Base-by-base conservation (phyloP, 2,888 invertebrate genomes). In the Cordilura impudica region DNA sequence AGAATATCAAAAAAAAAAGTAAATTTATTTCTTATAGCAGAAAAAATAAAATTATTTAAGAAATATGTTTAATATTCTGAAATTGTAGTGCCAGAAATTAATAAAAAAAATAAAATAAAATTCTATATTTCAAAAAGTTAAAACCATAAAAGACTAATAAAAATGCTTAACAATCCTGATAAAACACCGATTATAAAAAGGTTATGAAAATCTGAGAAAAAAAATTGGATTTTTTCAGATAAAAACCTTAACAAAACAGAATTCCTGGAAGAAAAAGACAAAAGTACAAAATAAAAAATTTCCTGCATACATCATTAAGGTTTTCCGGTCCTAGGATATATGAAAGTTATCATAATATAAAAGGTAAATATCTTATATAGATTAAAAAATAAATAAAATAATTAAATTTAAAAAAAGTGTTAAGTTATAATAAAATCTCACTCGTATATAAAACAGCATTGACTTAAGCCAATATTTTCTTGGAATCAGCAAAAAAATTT, bases 91-190 rank as follows among this genome's bases (percentile, higher is more conserved):
- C 12, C 26, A 18, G 7, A 53, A 39, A 54, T 31, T 12, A 19
- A 12, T 53, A 51, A 39, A 19, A 19, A 10, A 53, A 29, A 54
- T 10, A 19, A 12, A 56, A 54, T n/a, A 23, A 26, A 54, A 56
- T 12, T 26, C 26, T 14, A n/a, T 5, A 4, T 26, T 53, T 23
- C n/a, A 8, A 6, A 23, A 63, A 31, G 7, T 16, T 39, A n/a
- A 4, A 45, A 12, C 10, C 2, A 49, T 43, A 74, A 56, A 61
- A 74, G 53, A 69, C 43, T 67, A 45, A 58, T 43, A 70, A 53
- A 60, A 76, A 70, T 70, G 63, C 26, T 60, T 35, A 23, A n/a
- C 16, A 43, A 58, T 31, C 21, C 18, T 12, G n/a, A 58, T 35
- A 35, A 14, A 19, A 51, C 51, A 63, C 35, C 49, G 49, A 39